Evolutionary conservation across 1,140 invertebrate genomes (phyloP).

Genomic region (Aphelinus atriplicis): DNA sequence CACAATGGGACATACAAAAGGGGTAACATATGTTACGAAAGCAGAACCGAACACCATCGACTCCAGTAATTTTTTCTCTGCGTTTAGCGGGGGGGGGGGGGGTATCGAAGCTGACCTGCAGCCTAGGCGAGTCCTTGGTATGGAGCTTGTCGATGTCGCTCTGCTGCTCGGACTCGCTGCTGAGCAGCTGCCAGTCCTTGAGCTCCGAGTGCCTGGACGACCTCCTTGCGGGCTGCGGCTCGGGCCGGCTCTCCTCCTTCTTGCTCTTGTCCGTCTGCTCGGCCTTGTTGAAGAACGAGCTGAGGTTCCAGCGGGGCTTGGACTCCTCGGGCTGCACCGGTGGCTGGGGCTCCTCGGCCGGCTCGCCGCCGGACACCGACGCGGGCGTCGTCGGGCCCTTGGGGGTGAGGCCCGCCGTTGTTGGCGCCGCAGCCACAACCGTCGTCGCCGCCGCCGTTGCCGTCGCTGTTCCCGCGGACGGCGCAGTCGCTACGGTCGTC

Average conservation of each 20-base stretch:
- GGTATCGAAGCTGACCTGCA: not conserved
- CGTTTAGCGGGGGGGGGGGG: not conserved
- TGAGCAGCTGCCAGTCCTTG: slow-evolving; percentile 55
- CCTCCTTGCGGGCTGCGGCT: slow-evolving; percentile 36
- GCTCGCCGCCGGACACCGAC: slow-evolving; percentile 51
- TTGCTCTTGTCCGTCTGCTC: slow-evolving; percentile 28
- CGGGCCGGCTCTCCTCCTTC: slow-evolving; percentile 38
- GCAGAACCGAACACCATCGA: no score
- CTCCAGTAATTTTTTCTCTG: no score
- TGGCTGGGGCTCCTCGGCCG: slow-evolving; percentile 55
- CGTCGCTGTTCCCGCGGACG: not conserved
- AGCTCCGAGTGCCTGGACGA: slow-evolving; percentile 46
- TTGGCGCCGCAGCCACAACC: not conserved
- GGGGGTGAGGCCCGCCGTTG: slow-evolving; percentile 25
- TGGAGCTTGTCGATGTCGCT: slow-evolving; percentile 56
- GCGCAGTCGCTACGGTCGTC: not conserved
- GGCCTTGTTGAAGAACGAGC: slow-evolving; percentile 63
- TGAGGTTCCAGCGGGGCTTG: slow-evolving; percentile 67
- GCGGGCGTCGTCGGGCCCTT: slow-evolving; percentile 58
- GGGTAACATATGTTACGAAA: no score
- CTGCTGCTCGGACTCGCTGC: slow-evolving; percentile 55
- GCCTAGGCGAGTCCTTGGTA: slow-evolving; percentile 10
- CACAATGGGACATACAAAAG: no score
- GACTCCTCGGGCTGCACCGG: slow-evolving; percentile 56
- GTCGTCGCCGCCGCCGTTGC: slow-evolving; percentile 23